Evolutionary conservation across 2,888 invertebrate species (phyloP).

Genomic region (Cosmia pyralina): DNA sequence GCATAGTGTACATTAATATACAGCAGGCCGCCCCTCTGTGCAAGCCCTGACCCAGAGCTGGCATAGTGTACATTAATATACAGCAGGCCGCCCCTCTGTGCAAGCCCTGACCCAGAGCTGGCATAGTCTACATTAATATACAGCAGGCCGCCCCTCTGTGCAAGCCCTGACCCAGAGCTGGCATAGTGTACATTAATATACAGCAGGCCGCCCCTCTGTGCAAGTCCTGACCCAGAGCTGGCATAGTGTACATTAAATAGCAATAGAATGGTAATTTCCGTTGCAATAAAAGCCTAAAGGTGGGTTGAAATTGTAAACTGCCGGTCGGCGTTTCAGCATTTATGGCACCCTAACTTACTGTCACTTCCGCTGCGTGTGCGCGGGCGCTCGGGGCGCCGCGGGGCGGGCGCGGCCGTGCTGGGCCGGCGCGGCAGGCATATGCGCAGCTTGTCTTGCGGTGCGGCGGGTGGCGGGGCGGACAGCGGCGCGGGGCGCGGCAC

Average conservation of each 20-base stretch:
- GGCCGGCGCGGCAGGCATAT: constrained; percentile 82
- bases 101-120: too few relatives aligned
- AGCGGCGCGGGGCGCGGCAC: constrained; percentile 73
- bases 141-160: too few relatives aligned
- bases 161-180: too few relatives aligned
- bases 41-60: too few relatives aligned
- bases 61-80: too few relatives aligned
- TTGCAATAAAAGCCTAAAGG: not conserved
- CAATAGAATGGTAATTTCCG: too few relatives aligned
- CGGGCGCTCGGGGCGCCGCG: constrained; percentile 67
- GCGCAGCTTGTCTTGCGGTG: constrained; percentile 77
- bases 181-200: too few relatives aligned
- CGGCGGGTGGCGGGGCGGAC: constrained; percentile 68
- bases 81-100: too few relatives aligned
- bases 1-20: too few relatives aligned
- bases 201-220: too few relatives aligned
- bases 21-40: too few relatives aligned
- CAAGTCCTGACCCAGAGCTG: not conserved
- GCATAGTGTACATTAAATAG: not conserved
- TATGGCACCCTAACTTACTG: constrained; percentile 63
- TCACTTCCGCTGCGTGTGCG: constrained; percentile 79
- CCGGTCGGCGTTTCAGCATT: not conserved
- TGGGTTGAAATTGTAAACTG: not conserved
- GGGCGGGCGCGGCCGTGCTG: constrained; percentile 61
- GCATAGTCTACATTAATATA: too few relatives aligned